Conservation (phyloP, 2,888 invertebrate genomes). For the Brachylomia viminalis region DNA sequence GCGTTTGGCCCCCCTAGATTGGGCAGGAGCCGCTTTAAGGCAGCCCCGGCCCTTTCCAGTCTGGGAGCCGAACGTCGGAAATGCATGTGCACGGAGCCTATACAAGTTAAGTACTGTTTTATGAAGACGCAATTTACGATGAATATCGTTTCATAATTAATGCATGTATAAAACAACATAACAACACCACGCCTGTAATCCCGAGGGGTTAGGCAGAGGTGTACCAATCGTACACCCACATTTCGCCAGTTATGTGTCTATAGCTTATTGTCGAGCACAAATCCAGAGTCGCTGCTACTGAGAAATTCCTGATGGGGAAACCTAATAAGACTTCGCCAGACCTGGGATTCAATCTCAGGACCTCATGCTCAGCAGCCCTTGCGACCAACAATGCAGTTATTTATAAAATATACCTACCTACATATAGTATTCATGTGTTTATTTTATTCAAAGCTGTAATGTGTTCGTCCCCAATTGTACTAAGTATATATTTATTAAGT, state of each 20-base stretch:
- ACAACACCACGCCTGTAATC: not conserved
- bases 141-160: not conserved
- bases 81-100: too few species aligned
- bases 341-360: not conserved
- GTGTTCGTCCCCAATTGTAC: not conserved
- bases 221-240: not conserved
- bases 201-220: not conserved
- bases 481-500: not conserved
- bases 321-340: not conserved
- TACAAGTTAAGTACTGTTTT: constrained; percentile 7
- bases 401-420: not conserved
- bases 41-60: too few species aligned
- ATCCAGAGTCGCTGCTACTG: not conserved
- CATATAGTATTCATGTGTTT: not conserved
- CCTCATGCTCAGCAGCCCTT: not conserved
- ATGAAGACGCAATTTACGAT: not conserved
- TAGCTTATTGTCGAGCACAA: not conserved
- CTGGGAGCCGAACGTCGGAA: too few species aligned
- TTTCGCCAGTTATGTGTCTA: not conserved
- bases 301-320: not conserved
- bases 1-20: too few species aligned
- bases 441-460: not conserved
- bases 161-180: not conserved
- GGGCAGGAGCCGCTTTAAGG: too few species aligned
- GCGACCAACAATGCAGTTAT: not conserved